phyloP scores from a whole-genome alignment of 2,888 invertebrate genomes.

The Heliconius charithonia region DNA sequence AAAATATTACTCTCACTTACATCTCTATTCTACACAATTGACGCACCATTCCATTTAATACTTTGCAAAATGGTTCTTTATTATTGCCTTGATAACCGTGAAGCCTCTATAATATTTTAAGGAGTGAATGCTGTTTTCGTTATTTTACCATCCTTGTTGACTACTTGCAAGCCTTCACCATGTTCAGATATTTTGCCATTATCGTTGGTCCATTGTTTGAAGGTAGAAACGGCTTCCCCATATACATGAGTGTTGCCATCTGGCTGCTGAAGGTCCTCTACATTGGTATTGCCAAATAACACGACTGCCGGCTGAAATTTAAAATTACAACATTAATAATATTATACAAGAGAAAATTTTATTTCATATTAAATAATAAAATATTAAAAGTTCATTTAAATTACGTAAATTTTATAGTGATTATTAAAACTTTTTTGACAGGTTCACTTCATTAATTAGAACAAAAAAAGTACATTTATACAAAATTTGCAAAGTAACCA shows the following conservation, averaged over 20 bases:
- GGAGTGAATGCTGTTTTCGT: constrained; percentile 77
- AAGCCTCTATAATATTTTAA: constrained; percentile 8
- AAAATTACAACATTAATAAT: not conserved
- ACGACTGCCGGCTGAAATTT: constrained; percentile 29
- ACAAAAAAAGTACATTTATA: not conserved
- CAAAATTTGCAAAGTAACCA: too few species aligned
- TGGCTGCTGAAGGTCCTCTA: constrained; percentile 57
- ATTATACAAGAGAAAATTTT: not conserved
- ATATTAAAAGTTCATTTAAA: too few species aligned
- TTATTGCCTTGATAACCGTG: not conserved
- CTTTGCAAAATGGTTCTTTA: not conserved
- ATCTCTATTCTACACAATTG: not conserved
- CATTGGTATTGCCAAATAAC: constrained; percentile 16
- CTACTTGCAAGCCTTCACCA: constrained; percentile 85
- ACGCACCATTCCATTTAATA: not conserved
- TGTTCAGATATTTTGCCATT: constrained; percentile 85
- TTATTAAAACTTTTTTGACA: too few species aligned
- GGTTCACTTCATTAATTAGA: not conserved
- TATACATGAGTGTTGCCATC: constrained; percentile 64
- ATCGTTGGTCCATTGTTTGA: constrained; percentile 81
- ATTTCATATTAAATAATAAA: too few species aligned
- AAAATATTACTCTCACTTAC: constrained; percentile 5
- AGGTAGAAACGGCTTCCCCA: constrained; percentile 86
- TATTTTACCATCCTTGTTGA: constrained; percentile 89
- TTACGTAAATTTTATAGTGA: too few species aligned